Percentiles rank a stretch among this genome's conserved stretches.
Conservation (phyloP, 2,113 vertebrate genomes). For the Chrysemys picta region DNA sequence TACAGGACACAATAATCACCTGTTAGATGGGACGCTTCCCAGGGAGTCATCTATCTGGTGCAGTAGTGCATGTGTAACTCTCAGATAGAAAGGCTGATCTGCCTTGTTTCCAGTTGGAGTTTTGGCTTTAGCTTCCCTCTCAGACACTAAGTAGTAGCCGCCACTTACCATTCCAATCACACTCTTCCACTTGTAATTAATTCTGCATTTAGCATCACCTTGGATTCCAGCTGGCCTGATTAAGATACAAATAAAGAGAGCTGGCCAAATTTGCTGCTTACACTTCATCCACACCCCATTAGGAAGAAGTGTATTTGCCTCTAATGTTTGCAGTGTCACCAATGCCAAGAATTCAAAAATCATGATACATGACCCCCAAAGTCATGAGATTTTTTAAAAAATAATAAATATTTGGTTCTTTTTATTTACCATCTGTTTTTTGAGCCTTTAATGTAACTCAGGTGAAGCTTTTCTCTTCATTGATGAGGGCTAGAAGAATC, state of each 20-base stretch:
- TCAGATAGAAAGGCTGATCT: not conserved
- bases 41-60: not conserved
- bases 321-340: not conserved
- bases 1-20: not conserved
- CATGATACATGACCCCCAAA: not conserved
- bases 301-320: not conserved
- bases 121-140: not conserved
- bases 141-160: not conserved
- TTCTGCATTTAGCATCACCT: not conserved
- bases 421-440: not conserved
- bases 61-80: not conserved
- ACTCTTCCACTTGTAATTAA: not conserved
- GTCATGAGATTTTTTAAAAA: not conserved
- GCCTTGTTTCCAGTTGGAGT: not conserved
- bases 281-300: not conserved
- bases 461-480: not conserved
- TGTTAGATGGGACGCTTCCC: too few relatives aligned
- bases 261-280: not conserved
- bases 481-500: not conserved
- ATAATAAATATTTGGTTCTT: not conserved
- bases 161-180: not conserved
- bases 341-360: not conserved
- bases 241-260: not conserved
- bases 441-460: not conserved
- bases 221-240: not conserved